These are phyloP conservation scores for Nixonia krombeini DNA, from an alignment of 1,140 invertebrate genomes.

Conservation along the genomic window DNA sequence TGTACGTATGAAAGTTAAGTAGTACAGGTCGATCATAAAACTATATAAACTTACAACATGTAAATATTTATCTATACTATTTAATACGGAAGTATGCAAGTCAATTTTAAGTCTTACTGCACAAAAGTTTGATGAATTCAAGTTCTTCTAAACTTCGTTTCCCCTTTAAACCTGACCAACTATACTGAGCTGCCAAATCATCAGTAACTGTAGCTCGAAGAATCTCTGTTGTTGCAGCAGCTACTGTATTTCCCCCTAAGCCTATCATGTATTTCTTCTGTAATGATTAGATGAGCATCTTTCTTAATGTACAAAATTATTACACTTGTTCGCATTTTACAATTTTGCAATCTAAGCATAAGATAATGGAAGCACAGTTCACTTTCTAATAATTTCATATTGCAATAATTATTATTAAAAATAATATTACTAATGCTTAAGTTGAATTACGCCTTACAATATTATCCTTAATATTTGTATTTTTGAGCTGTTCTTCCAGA, in stretches of 20 bases:
- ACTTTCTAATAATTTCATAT: no score
- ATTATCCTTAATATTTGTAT: slow-evolving; percentile 36
- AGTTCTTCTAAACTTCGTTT: slow-evolving; percentile 44
- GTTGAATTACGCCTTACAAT: slow-evolving; percentile 20
- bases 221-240: slow-evolving; percentile 40
- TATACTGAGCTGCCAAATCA: slow-evolving; percentile 39
- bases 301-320: background rate
- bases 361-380: no score
- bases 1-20: no score
- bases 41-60: no score
- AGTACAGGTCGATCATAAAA: no score
- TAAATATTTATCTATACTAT: no score
- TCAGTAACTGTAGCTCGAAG: slow-evolving; percentile 36
- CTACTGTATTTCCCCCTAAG: slow-evolving; percentile 39
- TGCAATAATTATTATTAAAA: no score
- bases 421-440: no score
- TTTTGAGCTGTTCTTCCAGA: slow-evolving; percentile 35
- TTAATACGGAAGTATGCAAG: no score
- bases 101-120: slow-evolving; percentile 13
- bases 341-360: no score
- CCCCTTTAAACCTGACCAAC: slow-evolving; percentile 43
- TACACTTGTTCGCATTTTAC: no score
- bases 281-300: slow-evolving; percentile 3
- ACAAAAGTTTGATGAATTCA: slow-evolving; percentile 41
- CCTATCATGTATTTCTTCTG: slow-evolving; percentile 40